Evolutionary conservation across 1,140 invertebrate genomes (phyloP).

Genomic region (Hormaphis cornu): DNA sequence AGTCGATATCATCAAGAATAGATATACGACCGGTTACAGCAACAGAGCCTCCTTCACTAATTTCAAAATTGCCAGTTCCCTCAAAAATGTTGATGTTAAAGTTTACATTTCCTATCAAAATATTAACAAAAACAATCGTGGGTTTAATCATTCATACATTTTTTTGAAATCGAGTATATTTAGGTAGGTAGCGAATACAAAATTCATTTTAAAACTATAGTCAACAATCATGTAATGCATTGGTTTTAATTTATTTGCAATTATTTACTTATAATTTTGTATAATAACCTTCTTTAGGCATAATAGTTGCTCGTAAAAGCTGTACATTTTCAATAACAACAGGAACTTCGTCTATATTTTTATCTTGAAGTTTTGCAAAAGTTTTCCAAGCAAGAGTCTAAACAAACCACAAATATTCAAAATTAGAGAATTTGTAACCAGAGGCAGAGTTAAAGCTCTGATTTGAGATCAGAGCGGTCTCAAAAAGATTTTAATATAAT

Average conservation of each 20-base stretch:
- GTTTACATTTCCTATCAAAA: constrained; percentile 55
- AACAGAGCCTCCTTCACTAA: constrained; percentile 76
- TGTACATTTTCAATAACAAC: constrained; percentile 79
- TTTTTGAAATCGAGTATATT: too few species aligned
- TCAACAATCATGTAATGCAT: too few species aligned
- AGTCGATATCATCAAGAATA: constrained; percentile 53
- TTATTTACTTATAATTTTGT: neutral
- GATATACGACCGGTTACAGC: constrained; percentile 68
- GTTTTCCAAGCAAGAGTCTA: constrained; percentile 83
- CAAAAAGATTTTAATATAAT: neutral
- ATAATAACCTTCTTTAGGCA: constrained; percentile 60
- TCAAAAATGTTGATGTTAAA: constrained; percentile 83
- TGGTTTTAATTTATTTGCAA: neutral
- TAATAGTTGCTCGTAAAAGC: constrained; percentile 84
- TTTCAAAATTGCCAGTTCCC: constrained; percentile 81
- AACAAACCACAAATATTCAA: constrained; percentile 35
- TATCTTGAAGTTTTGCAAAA: constrained; percentile 70
- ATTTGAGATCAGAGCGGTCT: too few species aligned
- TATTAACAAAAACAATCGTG: neutral
- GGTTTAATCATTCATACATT: too few species aligned
- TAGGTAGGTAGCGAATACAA: too few species aligned
- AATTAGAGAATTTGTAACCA: neutral
- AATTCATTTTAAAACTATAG: too few species aligned
- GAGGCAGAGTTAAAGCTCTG: too few species aligned
- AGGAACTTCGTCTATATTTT: constrained; percentile 62